Evolutionary conservation across 2,797 vertebrate species (phyloP).

Genomic region (Xenentodon cancila): DNA sequence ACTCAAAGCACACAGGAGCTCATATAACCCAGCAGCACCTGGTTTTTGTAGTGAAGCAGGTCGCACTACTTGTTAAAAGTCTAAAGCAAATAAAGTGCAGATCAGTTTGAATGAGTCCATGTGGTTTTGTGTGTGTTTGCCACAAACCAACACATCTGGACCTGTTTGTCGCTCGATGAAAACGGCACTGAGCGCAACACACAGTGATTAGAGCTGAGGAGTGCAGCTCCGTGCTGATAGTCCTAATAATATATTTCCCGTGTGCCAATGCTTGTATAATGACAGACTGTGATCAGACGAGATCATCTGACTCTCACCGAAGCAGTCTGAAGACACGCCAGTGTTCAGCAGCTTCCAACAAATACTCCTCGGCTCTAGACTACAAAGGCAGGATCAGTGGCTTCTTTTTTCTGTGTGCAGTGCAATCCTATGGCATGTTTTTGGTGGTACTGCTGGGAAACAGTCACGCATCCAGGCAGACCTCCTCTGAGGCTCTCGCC

Average conservation of each 20-base stretch:
- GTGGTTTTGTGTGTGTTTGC: constrained; percentile 18
- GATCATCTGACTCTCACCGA: constrained; percentile 32
- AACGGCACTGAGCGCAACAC: constrained; percentile 20
- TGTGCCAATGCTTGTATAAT: constrained; percentile 25
- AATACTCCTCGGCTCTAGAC: constrained; percentile 19
- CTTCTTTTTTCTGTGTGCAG: not conserved
- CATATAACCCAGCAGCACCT: constrained; percentile 47
- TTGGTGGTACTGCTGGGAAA: not conserved
- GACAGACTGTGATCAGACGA: constrained; percentile 49
- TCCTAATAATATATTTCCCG: constrained; percentile 43
- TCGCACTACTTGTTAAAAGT: constrained; percentile 44
- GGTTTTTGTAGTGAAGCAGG: constrained; percentile 35
- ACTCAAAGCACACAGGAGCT: constrained; percentile 38
- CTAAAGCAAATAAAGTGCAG: constrained; percentile 16
- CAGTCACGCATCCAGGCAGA: not conserved
- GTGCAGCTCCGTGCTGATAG: constrained; percentile 11
- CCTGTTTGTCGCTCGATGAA: constrained; percentile 40
- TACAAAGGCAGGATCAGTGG: not conserved
- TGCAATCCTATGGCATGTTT: not conserved
- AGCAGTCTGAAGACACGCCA: constrained; percentile 19
- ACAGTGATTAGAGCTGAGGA: constrained; percentile 26
- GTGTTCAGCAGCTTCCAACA: not conserved
- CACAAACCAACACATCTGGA: constrained; percentile 51
- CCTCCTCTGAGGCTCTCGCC: not conserved
- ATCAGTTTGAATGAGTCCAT: constrained; percentile 15